These are phyloP conservation scores for Laspeyria flexula DNA, from an alignment of 2,888 invertebrate genomes.

Conservation along the genomic window DNA sequence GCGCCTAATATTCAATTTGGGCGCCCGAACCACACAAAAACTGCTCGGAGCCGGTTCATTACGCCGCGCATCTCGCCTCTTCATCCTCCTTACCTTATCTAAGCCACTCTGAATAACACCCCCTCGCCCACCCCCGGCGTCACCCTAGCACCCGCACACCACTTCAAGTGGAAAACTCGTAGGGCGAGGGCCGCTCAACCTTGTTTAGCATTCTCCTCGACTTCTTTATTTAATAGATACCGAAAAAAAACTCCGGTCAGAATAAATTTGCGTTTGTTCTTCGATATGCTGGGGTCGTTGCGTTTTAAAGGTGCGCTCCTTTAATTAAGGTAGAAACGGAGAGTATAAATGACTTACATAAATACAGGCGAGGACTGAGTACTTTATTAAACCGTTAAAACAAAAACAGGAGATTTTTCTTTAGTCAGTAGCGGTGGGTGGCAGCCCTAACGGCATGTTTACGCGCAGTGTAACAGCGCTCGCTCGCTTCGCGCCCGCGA, in stretches of 20 bases:
- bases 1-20: conserved; percentile 86
- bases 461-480: conserved; percentile 71
- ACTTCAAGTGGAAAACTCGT: conserved; percentile 84
- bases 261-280: conserved; percentile 83
- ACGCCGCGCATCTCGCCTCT: conserved; percentile 84
- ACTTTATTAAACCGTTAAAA: conserved; percentile 75
- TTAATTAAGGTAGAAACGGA: conserved; percentile 74
- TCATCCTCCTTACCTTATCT: conserved; percentile 86
- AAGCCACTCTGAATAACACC: conserved; percentile 82
- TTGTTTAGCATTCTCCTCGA: conserved; percentile 85
- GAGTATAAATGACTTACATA: conserved; percentile 73
- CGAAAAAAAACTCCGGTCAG: conserved; percentile 78
- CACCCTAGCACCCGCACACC: conserved; percentile 66
- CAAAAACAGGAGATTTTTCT: conserved; percentile 53
- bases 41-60: conserved; percentile 84
- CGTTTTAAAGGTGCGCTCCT: conserved; percentile 73
- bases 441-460: conserved; percentile 77
- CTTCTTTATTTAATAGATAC: conserved; percentile 86
- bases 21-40: conserved; percentile 83
- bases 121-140: conserved; percentile 53
- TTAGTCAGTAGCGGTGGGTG: conserved; percentile 47
- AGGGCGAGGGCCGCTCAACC: conserved; percentile 84
- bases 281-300: conserved; percentile 72
- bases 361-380: conserved; percentile 67
- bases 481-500: conserved; percentile 65